phyloP scores from a whole-genome alignment of 2,888 invertebrate species.

The Nycteola revayana region DNA sequence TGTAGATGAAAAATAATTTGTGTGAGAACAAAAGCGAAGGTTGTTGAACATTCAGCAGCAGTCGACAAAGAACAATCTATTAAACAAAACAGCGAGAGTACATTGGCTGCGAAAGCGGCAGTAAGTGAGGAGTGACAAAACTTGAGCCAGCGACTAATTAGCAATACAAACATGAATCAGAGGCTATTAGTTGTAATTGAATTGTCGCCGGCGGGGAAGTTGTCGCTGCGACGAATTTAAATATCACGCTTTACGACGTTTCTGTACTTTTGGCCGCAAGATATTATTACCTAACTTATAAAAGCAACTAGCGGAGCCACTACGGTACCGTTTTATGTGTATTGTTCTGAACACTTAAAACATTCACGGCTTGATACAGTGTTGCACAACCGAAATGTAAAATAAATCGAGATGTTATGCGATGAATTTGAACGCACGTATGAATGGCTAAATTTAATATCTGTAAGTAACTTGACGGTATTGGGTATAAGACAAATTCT shows the following conservation, averaged over 20 bases:
- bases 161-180: constrained; percentile 82
- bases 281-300: constrained; percentile 44
- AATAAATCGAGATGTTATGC: too few relatives aligned
- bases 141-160: constrained; percentile 79
- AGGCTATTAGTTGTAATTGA: constrained; percentile 82
- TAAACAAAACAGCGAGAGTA: constrained; percentile 62
- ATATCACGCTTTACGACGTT: constrained; percentile 71
- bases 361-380: too few relatives aligned
- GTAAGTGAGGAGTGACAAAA: constrained; percentile 78
- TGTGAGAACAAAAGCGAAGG: constrained; percentile 53
- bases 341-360: too few relatives aligned
- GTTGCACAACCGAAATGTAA: too few relatives aligned
- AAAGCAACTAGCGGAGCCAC: constrained; percentile 27
- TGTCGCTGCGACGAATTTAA: constrained; percentile 74
- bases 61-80: constrained; percentile 65
- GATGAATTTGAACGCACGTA: too few relatives aligned
- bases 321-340: too few relatives aligned
- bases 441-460: too few relatives aligned
- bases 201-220: constrained; percentile 75
- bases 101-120: constrained; percentile 49
- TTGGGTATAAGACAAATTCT: too few relatives aligned
- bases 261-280: constrained; percentile 50
- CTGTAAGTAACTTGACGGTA: too few relatives aligned
- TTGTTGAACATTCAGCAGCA: constrained; percentile 53
- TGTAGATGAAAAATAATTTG: constrained; percentile 51